These are phyloP conservation scores for Goniozus legneri DNA, from an alignment of 1,140 invertebrate genomes.

Conservation along the genomic window DNA sequence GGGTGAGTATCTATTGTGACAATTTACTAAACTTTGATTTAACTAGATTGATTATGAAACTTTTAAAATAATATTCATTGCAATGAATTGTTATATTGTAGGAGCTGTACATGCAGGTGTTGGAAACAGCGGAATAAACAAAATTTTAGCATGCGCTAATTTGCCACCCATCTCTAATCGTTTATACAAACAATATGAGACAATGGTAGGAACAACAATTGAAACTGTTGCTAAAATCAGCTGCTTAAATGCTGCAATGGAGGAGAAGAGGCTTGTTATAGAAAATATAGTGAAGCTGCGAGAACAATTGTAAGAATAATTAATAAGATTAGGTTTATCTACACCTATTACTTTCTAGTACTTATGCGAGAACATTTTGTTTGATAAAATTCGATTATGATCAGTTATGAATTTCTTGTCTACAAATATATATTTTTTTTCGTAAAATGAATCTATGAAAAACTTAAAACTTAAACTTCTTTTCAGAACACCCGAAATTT, in stretches of 20 bases:
- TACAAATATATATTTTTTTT: too few relatives aligned
- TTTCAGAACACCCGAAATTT: conserved; percentile 3
- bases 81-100: not conserved
- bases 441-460: not conserved
- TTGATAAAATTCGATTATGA: too few relatives aligned
- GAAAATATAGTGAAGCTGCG: not conserved
- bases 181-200: conserved; percentile 9
- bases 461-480: not conserved
- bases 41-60: not conserved
- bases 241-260: conserved; percentile 6
- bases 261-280: conserved; percentile 9
- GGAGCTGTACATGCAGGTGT: not conserved
- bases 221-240: conserved; percentile 10
- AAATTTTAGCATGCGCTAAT: conserved; percentile 1
- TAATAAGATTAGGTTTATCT: too few relatives aligned
- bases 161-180: conserved; percentile 8
- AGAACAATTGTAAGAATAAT: conserved; percentile 1
- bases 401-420: not conserved
- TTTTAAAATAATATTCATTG: not conserved
- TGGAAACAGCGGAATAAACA: not conserved
- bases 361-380: too few relatives aligned
- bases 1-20: not conserved
- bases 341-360: too few relatives aligned
- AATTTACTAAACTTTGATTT: not conserved
- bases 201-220: conserved; percentile 12